Conservation (phyloP, 2,797 vertebrate species). For the Onychomys arenicola region DNA sequence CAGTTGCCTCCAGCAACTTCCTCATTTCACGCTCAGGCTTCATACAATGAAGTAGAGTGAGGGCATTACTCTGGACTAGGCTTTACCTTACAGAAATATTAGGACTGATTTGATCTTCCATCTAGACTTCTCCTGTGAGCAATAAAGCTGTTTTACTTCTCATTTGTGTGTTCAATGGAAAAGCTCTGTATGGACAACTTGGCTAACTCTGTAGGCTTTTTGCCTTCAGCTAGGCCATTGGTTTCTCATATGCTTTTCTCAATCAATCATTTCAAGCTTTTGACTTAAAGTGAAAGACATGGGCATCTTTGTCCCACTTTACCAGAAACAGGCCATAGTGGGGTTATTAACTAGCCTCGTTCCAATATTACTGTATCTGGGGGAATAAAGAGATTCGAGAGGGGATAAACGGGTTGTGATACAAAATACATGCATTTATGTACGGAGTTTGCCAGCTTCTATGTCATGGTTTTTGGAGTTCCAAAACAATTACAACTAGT, state of each 20-base stretch:
- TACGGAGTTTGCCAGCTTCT: neutral
- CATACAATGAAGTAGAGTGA: neutral
- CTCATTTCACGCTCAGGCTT: neutral
- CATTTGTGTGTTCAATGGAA: neutral
- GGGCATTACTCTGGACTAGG: too few relatives aligned
- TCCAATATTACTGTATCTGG: neutral
- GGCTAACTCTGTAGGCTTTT: neutral
- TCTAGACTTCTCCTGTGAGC: neutral
- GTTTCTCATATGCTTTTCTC: neutral
- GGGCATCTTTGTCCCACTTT: neutral
- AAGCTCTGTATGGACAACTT: neutral
- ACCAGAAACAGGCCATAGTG: neutral
- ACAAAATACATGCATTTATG: neutral
- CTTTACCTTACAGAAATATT: neutral
- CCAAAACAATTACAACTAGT: neutral
- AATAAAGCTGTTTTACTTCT: neutral
- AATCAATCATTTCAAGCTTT: neutral
- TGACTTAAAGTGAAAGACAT: neutral
- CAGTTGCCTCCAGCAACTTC: neutral
- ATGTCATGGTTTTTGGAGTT: neutral
- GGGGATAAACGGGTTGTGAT: neutral
- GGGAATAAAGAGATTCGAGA: too few relatives aligned
- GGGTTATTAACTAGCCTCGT: neutral
- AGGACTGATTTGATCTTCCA: neutral
- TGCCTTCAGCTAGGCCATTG: neutral